A percentile compares a stretch with the other conserved stretches of the same genome.
These are phyloP conservation scores for Cydia pomonella DNA, from an alignment of 1,140 invertebrate species.

Conservation along the genomic window DNA sequence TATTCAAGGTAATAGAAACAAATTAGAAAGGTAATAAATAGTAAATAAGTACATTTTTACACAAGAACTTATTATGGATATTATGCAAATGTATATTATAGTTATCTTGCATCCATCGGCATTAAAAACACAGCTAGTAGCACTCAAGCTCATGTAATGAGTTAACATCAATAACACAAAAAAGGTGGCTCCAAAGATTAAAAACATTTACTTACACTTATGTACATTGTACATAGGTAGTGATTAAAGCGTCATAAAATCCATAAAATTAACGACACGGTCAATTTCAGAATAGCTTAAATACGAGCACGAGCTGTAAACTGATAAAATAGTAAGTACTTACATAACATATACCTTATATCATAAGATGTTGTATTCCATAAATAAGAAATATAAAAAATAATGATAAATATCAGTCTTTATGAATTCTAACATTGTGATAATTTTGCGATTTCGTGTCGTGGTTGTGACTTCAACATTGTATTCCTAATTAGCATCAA, in stretches of 20 bases:
- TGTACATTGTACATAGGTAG: too few species aligned
- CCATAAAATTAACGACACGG: neutral
- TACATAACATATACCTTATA: neutral
- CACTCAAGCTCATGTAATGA: too few species aligned
- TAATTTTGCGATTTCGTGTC: neutral
- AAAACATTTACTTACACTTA: neutral
- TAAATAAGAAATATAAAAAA: too few species aligned
- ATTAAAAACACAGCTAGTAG: too few species aligned
- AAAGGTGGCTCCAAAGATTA: too few species aligned
- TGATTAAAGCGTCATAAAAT: neutral
- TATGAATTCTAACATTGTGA: neutral
- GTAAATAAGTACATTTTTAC: too few species aligned
- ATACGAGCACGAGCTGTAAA: neutral
- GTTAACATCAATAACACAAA: too few species aligned
- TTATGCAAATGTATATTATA: too few species aligned
- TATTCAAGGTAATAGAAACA: too few species aligned
- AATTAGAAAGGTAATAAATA: too few species aligned
- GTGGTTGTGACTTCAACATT: neutral
- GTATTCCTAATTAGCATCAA: slow-evolving; percentile 9
- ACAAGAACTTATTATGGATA: too few species aligned
- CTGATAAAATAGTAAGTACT: neutral
- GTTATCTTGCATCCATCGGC: too few species aligned
- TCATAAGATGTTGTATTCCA: neutral
- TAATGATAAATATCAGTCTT: neutral
- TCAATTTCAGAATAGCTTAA: neutral